phyloP scores from a whole-genome alignment of 2,113 vertebrate genomes.

The Tringa solitaria region DNA sequence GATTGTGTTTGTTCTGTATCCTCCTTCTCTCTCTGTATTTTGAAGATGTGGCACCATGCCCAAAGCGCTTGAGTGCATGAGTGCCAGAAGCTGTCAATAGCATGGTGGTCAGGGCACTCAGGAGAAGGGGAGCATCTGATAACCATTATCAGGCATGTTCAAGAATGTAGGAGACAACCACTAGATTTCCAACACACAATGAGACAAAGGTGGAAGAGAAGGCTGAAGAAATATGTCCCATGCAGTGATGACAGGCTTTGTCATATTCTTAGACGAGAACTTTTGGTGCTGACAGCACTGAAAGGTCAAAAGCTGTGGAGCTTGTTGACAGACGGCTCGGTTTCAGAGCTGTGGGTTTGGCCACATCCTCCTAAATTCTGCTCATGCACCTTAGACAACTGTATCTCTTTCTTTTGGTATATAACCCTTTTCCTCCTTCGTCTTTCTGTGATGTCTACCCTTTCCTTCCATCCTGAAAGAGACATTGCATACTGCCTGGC shows the following conservation, averaged over 20 bases:
- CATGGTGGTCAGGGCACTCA: neutral
- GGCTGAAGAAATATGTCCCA: neutral
- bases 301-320: neutral
- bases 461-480: neutral
- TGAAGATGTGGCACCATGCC: neutral
- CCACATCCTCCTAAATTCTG: neutral
- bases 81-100: neutral
- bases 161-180: neutral
- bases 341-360: neutral
- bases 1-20: neutral
- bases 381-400: neutral
- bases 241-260: neutral
- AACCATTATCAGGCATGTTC: neutral
- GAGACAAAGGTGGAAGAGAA: neutral
- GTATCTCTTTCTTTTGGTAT: neutral
- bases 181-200: neutral
- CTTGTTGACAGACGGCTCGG: neutral
- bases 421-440: neutral
- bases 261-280: neutral
- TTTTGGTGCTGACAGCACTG: neutral
- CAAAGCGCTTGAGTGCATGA: neutral
- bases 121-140: neutral
- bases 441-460: neutral
- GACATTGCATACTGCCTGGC: neutral
- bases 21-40: neutral